Base-by-base conservation (phyloP, 2,888 invertebrate species). In the Chaetoderma sp. region DNA sequence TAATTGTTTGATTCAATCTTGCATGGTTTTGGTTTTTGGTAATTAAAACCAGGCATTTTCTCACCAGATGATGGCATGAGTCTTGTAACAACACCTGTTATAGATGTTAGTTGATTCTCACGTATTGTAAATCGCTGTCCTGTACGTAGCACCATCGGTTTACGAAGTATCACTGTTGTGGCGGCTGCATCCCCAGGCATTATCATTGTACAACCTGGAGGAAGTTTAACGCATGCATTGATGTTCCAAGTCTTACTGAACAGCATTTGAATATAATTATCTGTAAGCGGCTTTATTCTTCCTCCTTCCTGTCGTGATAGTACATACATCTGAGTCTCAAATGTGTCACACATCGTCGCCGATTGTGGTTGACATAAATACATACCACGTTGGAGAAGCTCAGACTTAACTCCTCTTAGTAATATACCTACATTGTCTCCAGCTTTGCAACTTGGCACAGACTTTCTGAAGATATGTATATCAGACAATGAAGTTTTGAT, bases 401-500 rank as follows among this genome's bases (percentile, higher is more conserved):
- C 90, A 25, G 92, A 85, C 81, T 92, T 93, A 55, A 96, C 88
- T 0, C 92, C 91, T 56, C 95, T 88, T 0, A 96, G 83, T 27
- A 97, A 85, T 0, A 91, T 90, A 0, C 97, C 97, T n/a, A 96
- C 90, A 86, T 98, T 94, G 72, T 97, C 96, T 0, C 97, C 97
- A 0, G 97, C 86, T 18, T 74, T 72, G 10, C 88, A 88, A 65
- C 80, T 73, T 6, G 81, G 71, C 1, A 89, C 88, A 33, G 87
- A 85, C 68, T 88, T 87, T 61, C 86, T 86, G 78, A 85, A 85
- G 55, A 95, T 92, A 84, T 97, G 96, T 66, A 98, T 91, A 87
- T 95, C 96, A 2, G 91, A 89, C 5, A 94, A 84, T 0, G 89
- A 89, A 0, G 95, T 94, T 82, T 92, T 93, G 0, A 93, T 86